phyloP scores from a whole-genome alignment of 2,888 invertebrate genomes.

The Aphrophora alni region DNA sequence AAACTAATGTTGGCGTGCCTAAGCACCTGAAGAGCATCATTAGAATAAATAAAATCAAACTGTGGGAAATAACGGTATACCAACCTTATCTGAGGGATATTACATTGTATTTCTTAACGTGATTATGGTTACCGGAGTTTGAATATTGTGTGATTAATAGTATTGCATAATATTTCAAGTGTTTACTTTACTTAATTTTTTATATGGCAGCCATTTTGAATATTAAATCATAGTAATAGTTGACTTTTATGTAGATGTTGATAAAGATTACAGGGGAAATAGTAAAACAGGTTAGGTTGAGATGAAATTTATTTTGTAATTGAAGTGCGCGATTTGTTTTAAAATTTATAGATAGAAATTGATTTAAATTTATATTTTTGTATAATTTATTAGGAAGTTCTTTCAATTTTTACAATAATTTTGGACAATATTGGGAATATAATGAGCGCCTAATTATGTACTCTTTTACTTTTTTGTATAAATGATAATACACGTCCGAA shows the following conservation, averaged over 20 bases:
- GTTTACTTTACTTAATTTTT: background rate
- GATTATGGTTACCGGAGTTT: background rate
- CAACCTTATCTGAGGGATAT: background rate
- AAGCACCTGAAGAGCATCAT: background rate
- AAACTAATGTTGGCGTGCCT: background rate
- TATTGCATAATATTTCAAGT: background rate
- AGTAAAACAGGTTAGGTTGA: no score
- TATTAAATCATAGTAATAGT: background rate
- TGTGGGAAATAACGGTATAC: background rate
- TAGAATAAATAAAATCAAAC: background rate
- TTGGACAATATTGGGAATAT: no score
- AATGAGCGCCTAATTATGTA: no score
- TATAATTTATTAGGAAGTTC: no score
- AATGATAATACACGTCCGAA: no score
- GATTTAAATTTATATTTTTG: no score
- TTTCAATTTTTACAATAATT: no score
- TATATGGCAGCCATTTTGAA: background rate
- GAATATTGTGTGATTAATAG: background rate
- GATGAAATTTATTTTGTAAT: no score
- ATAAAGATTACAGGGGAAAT: no score
- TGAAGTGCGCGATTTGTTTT: no score
- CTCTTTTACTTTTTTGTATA: no score
- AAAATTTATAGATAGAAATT: no score
- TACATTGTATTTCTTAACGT: background rate
- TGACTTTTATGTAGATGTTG: background rate